phyloP scores from a whole-genome alignment of 2,888 invertebrate genomes.

The Lamellibrachia satsuma region DNA sequence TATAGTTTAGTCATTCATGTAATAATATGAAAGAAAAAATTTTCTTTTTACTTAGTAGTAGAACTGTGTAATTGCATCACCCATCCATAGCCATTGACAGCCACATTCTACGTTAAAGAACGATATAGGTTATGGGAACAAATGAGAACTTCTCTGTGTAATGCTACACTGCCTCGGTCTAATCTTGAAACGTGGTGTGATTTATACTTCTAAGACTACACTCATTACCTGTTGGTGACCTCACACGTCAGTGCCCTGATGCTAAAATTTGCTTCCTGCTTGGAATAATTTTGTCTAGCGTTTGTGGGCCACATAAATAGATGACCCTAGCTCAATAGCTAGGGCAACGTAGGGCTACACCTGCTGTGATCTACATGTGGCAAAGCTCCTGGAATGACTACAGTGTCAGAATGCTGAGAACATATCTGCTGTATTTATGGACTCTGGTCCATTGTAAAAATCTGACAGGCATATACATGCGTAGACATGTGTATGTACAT shows the following conservation, averaged over 20 bases:
- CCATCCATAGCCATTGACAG: neutral
- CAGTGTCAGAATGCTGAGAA: neutral
- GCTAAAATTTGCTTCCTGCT: neutral
- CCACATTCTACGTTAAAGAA: neutral
- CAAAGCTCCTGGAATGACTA: neutral
- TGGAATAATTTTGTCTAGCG: neutral
- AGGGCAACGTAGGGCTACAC: neutral
- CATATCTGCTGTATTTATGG: conserved; percentile 10
- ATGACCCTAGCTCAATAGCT: neutral
- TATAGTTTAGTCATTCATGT: no score
- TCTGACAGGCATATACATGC: neutral
- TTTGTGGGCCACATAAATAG: neutral
- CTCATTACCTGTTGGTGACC: neutral
- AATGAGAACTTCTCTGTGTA: neutral
- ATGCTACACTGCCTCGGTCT: neutral
- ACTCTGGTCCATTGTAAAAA: neutral
- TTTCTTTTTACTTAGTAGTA: no score
- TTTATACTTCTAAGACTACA: neutral
- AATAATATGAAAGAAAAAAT: no score
- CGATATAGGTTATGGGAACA: neutral
- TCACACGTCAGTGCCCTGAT: neutral
- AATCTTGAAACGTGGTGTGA: neutral
- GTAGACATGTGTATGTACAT: neutral
- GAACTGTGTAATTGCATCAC: no score
- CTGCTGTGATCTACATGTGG: conserved; percentile 12